Conservation (phyloP, 1,140 invertebrate species). For the Lysiphlebus fabarum region DNA sequence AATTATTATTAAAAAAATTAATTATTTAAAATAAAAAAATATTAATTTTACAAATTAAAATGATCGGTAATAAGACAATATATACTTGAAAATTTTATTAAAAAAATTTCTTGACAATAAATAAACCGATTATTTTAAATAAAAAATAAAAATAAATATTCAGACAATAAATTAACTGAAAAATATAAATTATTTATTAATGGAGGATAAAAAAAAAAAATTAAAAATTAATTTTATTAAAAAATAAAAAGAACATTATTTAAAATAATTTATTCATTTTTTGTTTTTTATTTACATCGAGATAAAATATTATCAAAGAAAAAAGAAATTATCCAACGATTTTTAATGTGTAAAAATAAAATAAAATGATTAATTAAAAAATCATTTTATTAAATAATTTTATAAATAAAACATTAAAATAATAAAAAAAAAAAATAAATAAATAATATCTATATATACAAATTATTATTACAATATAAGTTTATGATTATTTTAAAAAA, state of each 20-base stretch:
- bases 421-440: no score
- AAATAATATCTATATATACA: not conserved
- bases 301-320: no score
- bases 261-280: no score
- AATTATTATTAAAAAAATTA: not conserved
- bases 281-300: no score
- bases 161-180: constrained; percentile 19
- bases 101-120: constrained; percentile 3
- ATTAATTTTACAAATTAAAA: not conserved
- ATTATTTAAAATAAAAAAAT: not conserved
- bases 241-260: not conserved
- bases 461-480: constrained; percentile 33
- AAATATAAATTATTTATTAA: constrained; percentile 20
- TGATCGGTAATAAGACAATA: not conserved
- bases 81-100: constrained; percentile 5
- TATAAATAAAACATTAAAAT: no score
- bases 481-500: constrained; percentile 32
- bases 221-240: not conserved
- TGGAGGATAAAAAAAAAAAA: constrained; percentile 4
- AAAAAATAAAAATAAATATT: constrained; percentile 24
- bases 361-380: no score
- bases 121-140: constrained; percentile 24
- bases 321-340: no score
- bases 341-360: no score
- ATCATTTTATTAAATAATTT: no score